Percentiles rank a stretch among this genome's conserved stretches.
Conservation (phyloP, 2,888 invertebrate species). For the Stenchaetothrips biformis region DNA sequence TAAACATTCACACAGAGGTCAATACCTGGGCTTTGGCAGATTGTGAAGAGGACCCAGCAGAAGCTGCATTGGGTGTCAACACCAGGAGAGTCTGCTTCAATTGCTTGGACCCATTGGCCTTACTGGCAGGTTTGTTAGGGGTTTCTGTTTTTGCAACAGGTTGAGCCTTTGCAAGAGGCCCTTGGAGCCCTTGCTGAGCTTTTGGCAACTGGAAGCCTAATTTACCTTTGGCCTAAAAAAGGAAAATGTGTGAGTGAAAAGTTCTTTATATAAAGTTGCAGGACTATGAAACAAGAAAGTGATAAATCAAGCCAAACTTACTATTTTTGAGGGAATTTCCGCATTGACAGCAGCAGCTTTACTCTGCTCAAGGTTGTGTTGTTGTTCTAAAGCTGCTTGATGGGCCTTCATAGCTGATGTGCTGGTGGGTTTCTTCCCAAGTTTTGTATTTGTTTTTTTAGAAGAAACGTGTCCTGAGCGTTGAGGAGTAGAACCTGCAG, state of each 20-base stretch:
- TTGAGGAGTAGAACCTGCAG: slow-evolving; percentile 27
- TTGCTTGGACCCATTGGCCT: not conserved
- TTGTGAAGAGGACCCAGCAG: not conserved
- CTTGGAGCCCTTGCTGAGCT: not conserved
- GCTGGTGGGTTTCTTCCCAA: not conserved
- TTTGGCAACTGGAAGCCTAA: slow-evolving; percentile 4
- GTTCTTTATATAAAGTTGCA: not conserved
- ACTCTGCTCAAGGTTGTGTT: slow-evolving; percentile 3
- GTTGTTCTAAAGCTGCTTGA: not conserved
- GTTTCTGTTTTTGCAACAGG: not conserved
- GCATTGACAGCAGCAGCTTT: slow-evolving; percentile 5
- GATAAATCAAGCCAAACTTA: not conserved
- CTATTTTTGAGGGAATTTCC: slow-evolving; percentile 3
- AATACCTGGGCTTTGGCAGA: not conserved
- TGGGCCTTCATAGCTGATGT: not conserved
- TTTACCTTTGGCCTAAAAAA: not conserved
- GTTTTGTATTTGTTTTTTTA: not conserved
- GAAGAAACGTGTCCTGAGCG: not conserved
- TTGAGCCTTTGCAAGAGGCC: not conserved
- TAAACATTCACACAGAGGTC: not conserved
- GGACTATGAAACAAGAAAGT: not conserved
- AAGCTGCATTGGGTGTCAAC: not conserved
- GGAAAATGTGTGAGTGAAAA: not conserved
- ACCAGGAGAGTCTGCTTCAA: not conserved
- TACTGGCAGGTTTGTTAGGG: not conserved